Base-by-base conservation (phyloP, 2,113 vertebrate genomes). In the Glaucidium brasilianum region DNA sequence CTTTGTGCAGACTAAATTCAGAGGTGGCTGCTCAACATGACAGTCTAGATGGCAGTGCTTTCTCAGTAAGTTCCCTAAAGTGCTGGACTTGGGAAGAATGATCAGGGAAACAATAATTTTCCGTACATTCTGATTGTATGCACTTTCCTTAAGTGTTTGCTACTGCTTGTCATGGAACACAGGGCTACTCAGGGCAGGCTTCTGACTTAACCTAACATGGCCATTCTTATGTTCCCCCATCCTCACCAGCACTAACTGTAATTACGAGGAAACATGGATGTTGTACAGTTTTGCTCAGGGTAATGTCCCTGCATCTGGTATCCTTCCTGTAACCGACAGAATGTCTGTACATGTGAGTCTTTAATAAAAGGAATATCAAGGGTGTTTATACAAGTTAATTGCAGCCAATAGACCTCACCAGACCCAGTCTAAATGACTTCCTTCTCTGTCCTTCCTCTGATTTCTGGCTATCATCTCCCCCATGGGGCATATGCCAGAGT, bases 201-300 rank as follows among this genome's bases (percentile, higher is more conserved):
- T 41, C 32, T 60, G 32, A 37, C n/a, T 92, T 63, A 18, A 27
- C 26, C 29, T 32, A 56, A 26, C 11, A 9, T 1, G 26, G 30
- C 34, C 4, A 0, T 43, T 37, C n/a, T 35, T 37, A 9, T 1
- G 4, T 47, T 55, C 29, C 15, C 10, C 68, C 11, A 0, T 16
- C 11, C 23, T 35, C 43, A 74, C 23, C 63, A 80, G n/a, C 32
- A 23, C 12, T 37, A 59, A 45, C 4, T 23, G 13, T 5, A 88
- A 30, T 25, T 47, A 67, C 56, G 25, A 66, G n/a, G 34, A 2
- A 7, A n/a, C n/a, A 26, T 0, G 0, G 15, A n/a, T 52, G 15
- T 12, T 64, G 35, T 6, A 64, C 27, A 62, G 17, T 30, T 86
- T 68, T 39, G 50, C 50, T 50, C 52, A 80, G 77, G 78, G 29